Conservation (phyloP, 2,888 invertebrate species). For the Lepidochitona cinerea region DNA sequence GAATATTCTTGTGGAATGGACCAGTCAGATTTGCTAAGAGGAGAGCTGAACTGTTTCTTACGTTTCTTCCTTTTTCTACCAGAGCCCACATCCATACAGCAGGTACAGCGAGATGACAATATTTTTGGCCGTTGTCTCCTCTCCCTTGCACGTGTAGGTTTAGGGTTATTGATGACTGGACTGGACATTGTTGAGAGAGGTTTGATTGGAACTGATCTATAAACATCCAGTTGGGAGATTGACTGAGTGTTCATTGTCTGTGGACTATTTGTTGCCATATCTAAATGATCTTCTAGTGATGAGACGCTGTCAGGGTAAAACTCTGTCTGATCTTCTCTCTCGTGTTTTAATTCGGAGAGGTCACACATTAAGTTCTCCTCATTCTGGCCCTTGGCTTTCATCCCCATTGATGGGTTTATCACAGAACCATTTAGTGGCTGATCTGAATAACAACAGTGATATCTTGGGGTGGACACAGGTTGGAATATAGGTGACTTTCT, state of each 20-base stretch:
- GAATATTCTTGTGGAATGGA: conserved; percentile 17
- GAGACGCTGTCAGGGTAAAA: neutral
- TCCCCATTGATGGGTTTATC: too few species aligned
- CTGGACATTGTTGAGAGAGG: neutral
- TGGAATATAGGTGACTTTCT: too few species aligned
- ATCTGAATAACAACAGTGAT: too few species aligned
- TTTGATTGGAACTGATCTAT: neutral
- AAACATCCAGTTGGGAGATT: neutral
- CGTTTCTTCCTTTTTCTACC: neutral
- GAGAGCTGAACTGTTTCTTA: neutral
- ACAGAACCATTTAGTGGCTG: too few species aligned
- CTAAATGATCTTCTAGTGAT: neutral
- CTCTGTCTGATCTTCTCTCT: neutral
- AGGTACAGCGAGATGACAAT: neutral
- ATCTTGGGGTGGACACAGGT: too few species aligned
- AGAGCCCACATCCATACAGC: neutral
- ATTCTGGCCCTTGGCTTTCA: too few species aligned
- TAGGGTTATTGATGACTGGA: neutral
- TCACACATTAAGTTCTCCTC: neutral
- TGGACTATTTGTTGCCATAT: neutral
- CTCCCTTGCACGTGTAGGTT: neutral
- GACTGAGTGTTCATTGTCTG: neutral
- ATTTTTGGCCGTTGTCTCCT: neutral
- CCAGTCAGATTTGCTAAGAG: neutral
- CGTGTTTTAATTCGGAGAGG: neutral